These are phyloP conservation scores for Loriculus beryllinus DNA, from an alignment of 2,797 vertebrate species.

Conservation along the genomic window DNA sequence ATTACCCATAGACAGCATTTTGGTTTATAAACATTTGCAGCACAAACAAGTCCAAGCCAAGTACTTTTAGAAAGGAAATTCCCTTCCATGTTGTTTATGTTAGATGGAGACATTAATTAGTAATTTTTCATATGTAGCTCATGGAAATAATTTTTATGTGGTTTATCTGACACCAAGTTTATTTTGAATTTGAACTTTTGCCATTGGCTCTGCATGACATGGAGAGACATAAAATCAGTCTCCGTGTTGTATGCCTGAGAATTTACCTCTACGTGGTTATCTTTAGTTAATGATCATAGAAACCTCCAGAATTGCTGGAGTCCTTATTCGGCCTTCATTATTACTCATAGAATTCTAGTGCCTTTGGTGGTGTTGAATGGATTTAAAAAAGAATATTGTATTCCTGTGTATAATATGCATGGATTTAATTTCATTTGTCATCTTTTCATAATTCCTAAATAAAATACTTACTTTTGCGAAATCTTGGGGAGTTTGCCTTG, in stretches of 20 bases:
- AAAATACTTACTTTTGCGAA: background rate
- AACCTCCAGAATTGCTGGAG: background rate
- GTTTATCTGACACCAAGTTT: background rate
- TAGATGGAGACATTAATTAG: background rate
- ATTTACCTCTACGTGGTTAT: background rate
- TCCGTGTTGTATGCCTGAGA: background rate
- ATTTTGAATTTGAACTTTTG: background rate
- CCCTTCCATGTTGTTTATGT: background rate
- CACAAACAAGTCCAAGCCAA: background rate
- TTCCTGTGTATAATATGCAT: background rate
- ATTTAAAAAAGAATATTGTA: background rate
- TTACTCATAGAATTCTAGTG: background rate
- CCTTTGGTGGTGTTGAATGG: background rate
- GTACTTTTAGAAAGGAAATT: conserved; percentile 16
- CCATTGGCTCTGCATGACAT: background rate
- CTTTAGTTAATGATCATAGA: background rate
- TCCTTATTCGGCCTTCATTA: background rate
- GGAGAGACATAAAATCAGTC: background rate
- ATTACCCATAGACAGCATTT: background rate
- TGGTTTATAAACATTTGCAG: background rate
- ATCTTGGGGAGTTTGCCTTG: background rate
- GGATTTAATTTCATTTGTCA: background rate
- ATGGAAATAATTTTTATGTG: background rate
- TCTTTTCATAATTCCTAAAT: background rate
- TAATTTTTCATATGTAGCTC: background rate